Evolutionary conservation across 2,888 invertebrate species (phyloP).

Genomic region (Leucania comma): DNA sequence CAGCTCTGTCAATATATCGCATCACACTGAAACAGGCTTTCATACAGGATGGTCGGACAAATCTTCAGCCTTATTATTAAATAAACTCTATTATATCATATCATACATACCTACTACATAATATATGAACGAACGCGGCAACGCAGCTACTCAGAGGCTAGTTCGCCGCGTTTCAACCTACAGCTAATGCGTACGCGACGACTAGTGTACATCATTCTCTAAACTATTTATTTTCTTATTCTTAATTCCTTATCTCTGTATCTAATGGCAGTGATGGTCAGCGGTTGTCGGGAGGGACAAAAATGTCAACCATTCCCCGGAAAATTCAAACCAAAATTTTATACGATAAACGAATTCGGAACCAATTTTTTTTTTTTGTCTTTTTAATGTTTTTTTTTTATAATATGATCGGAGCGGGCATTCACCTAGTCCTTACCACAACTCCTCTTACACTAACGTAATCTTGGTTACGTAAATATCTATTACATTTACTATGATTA

Average conservation of each 20-base stretch:
- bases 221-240: constrained; percentile 73
- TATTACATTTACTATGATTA: constrained; percentile 64
- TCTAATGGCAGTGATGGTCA: constrained; percentile 88
- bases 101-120: constrained; percentile 33
- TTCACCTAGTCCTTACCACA: constrained; percentile 46
- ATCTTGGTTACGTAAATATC: constrained; percentile 58
- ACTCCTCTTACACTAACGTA: constrained; percentile 68
- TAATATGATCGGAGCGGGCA: constrained; percentile 64
- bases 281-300: constrained; percentile 85
- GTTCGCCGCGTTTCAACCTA: constrained; percentile 32
- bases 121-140: constrained; percentile 18
- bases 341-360: constrained; percentile 74
- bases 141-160: constrained; percentile 43
- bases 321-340: constrained; percentile 75
- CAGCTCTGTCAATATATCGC: constrained; percentile 61
- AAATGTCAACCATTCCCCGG: constrained; percentile 77
- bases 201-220: constrained; percentile 69
- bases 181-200: constrained; percentile 49
- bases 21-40: constrained; percentile 86
- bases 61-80: constrained; percentile 56
- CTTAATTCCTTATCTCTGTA: constrained; percentile 76
- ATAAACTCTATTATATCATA: constrained; percentile 30
- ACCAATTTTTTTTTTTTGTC: constrained; percentile 67
- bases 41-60: constrained; percentile 50
- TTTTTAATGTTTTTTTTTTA: constrained; percentile 61